These are phyloP conservation scores for Paelopatides confundens DNA, from an alignment of 53 echinoderm and acorn worm genomes.

Conservation along the genomic window DNA sequence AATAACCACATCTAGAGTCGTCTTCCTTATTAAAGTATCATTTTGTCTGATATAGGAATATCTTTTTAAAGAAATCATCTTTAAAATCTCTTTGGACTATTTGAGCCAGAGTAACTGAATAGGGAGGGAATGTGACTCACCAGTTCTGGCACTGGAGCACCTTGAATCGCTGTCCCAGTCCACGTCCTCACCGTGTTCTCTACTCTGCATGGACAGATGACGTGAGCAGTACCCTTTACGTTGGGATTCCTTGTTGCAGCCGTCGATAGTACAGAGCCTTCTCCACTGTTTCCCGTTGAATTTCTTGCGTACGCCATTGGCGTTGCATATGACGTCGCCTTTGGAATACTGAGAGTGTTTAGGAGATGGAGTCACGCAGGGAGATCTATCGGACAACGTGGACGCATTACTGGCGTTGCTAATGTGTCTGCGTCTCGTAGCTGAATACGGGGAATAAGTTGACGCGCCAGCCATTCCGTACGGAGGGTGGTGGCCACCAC, in stretches of 20 bases:
- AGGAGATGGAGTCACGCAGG: constrained; percentile 73
- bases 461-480: constrained; percentile 54
- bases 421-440: constrained; percentile 83
- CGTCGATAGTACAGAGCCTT: constrained; percentile 89
- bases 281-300: constrained; percentile 99
- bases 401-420: constrained; percentile 93
- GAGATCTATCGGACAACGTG: constrained; percentile 67
- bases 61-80: no score
- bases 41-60: no score
- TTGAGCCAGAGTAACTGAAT: no score
- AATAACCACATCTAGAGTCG: no score
- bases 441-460: constrained; percentile 32
- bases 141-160: constrained; percentile 90
- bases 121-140: neutral
- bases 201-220: constrained; percentile 86
- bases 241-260: constrained; percentile 97
- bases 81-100: no score
- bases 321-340: constrained; percentile 94
- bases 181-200: constrained; percentile 75
- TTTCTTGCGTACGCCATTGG: constrained; percentile 97
- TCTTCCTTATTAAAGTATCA: no score
- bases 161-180: constrained; percentile 97
- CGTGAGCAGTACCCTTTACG: constrained; percentile 94
- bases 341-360: constrained; percentile 80
- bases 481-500: constrained; percentile 68